Evolutionary conservation across 1,140 invertebrate genomes (phyloP), one percentile per base, ranked within the genome.

Genomic region (Anoplolepis gracilipes): DNA sequence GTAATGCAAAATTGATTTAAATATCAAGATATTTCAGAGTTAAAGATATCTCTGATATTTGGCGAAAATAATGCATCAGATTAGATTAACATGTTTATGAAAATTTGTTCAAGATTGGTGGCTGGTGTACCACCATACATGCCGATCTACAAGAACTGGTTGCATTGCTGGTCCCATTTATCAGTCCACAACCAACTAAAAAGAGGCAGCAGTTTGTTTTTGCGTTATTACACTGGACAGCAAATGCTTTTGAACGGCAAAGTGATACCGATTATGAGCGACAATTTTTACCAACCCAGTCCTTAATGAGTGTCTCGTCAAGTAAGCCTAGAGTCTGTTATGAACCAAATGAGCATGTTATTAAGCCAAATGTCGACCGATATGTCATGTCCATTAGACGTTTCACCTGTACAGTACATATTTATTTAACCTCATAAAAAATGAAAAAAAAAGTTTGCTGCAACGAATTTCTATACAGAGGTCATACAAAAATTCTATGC

Each of bases 131-230:
- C 97, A 25, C 97, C 98, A 2, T 94, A 96, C 13, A 98, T 98
- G 98, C 97, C 98, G 49, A 93, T 96, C 25, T 99, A 98, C 91
- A 93, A 93, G 2, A 96, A 95, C 69, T 99, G 98, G 98, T 92
- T 96, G 2, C 95, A 97, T 79, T 99, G 98, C 93, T 98, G 97
- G 97, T 95, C 94, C 28, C 97, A 98, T 90, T 93, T 99, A 53
- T 95, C 96, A 13, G 92, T 93, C 57, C 96, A 96, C 30, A 96
- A 97, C 78, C 97, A 98, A 90, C 95, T 98, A 39, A 98, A 98
- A 92, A 96, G 98, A 67, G 98, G 98, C 7, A 97, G 97, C 77
- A 98, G 97, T 76, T 91, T 98, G 10, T 96, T 98, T 87, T 97
- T 97, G 95, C 96, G 97, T 89, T 97, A 97, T 92, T 98, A 98